These are phyloP conservation scores for Dromius quadrimaculatus DNA, from an alignment of 2,888 invertebrate genomes.

Conservation along the genomic window DNA sequence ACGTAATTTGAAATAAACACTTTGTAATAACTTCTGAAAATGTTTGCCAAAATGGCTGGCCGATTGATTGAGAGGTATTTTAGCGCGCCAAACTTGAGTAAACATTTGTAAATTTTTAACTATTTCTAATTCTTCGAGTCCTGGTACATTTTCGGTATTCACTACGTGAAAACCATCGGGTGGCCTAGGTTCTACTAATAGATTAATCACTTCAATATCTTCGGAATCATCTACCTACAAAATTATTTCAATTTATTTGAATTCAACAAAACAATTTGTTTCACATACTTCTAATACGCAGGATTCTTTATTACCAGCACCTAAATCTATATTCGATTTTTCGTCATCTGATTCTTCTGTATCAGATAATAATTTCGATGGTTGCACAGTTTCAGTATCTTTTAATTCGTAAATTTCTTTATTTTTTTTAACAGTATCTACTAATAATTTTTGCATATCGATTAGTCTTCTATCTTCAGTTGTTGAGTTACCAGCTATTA, in stretches of 20 bases:
- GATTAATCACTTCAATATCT: conserved; percentile 80
- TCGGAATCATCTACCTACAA: conserved; percentile 83
- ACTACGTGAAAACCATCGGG: conserved; percentile 84
- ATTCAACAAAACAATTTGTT: background rate
- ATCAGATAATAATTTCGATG: conserved; percentile 68
- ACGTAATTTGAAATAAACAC: conserved; percentile 89
- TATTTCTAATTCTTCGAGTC: conserved; percentile 75
- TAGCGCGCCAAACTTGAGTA: conserved; percentile 82
- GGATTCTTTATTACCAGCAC: conserved; percentile 82
- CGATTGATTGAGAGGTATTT: conserved; percentile 69
- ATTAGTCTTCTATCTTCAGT: conserved; percentile 74
- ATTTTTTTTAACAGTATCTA: conserved; percentile 79
- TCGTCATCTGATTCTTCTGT: conserved; percentile 78
- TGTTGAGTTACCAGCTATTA: conserved; percentile 76
- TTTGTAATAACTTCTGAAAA: conserved; percentile 74
- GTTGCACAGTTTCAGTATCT: conserved; percentile 60
- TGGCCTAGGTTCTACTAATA: conserved; percentile 79
- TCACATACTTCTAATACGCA: conserved; percentile 78
- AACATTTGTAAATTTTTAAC: conserved; percentile 85
- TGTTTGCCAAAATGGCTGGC: conserved; percentile 67
- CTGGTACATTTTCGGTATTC: conserved; percentile 82
- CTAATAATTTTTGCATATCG: conserved; percentile 77
- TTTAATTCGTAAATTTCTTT: conserved; percentile 78
- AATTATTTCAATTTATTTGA: conserved; percentile 3
- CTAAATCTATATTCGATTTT: conserved; percentile 76